A percentile compares a stretch with the other conserved stretches of the same genome.
These are phyloP conservation scores for Boloria euphrosyne DNA, from an alignment of 2,888 invertebrate species.

Conservation along the genomic window DNA sequence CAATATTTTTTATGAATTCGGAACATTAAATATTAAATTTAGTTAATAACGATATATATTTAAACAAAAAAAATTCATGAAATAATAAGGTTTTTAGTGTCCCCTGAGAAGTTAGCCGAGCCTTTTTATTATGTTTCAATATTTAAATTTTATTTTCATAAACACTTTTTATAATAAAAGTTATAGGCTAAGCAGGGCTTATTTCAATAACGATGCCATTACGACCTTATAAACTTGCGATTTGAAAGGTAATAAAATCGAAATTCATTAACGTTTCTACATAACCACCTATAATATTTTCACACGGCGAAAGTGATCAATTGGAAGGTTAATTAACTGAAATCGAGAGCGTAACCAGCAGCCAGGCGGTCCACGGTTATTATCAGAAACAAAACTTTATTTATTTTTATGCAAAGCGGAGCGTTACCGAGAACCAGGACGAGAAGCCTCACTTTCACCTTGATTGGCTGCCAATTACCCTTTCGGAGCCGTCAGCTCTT, in stretches of 20 bases:
- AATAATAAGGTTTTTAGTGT: too few species aligned
- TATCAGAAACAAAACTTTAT: constrained; percentile 39
- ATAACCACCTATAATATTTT: constrained; percentile 1
- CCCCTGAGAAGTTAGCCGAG: too few species aligned
- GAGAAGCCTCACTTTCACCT: constrained; percentile 59
- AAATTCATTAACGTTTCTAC: constrained; percentile 7
- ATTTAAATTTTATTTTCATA: too few species aligned
- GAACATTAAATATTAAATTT: too few species aligned
- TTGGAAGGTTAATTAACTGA: constrained; percentile 19
- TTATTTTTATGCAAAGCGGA: constrained; percentile 40
- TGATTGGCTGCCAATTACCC: constrained; percentile 65
- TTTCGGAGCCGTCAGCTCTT: constrained; percentile 48
- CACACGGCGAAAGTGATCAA: constrained; percentile 23
- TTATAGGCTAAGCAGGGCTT: too few species aligned
- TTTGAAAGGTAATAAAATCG: not conserved
- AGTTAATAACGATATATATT: too few species aligned
- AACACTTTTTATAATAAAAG: too few species aligned
- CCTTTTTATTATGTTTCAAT: too few species aligned
- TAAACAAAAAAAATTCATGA: too few species aligned
- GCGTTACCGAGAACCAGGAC: constrained; percentile 38
- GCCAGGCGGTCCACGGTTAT: constrained; percentile 15
- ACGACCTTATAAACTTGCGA: too few species aligned
- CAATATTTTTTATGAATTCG: too few species aligned
- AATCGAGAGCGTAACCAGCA: constrained; percentile 19
- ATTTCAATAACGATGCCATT: too few species aligned